These are phyloP conservation scores for Limenitis camilla DNA, from an alignment of 2,888 invertebrate genomes.

Conservation along the genomic window DNA sequence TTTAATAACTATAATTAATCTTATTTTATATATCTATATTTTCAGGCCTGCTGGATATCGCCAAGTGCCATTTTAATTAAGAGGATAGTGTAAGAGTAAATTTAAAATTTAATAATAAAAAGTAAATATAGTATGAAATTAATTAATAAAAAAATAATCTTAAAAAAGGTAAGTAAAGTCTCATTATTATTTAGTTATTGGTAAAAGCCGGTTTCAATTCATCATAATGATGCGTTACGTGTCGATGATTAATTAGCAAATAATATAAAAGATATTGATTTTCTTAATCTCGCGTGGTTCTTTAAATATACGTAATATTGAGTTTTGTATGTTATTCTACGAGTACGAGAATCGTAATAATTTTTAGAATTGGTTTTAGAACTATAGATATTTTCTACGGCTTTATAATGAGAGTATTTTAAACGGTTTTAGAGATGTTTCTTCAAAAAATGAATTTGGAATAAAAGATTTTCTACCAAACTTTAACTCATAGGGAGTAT, in stretches of 20 bases:
- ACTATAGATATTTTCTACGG: not conserved
- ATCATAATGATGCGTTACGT: conserved; percentile 21
- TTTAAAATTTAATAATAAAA: conserved; percentile 1
- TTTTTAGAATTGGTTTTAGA: no score
- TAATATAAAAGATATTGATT: conserved; percentile 19
- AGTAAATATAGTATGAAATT: no score
- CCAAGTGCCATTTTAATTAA: no score
- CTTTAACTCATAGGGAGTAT: conserved; percentile 7
- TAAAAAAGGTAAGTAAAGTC: no score
- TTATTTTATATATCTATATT: no score
- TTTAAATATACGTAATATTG: conserved; percentile 7
- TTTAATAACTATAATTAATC: no score
- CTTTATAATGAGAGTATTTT: conserved; percentile 4
- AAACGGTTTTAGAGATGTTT: conserved; percentile 1
- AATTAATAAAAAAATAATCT: no score
- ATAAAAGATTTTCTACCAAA: conserved; percentile 14
- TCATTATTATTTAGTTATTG: no score
- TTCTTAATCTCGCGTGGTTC: conserved; percentile 11
- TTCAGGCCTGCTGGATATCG: no score
- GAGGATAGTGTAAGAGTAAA: not conserved
- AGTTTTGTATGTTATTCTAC: not conserved
- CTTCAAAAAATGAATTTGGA: conserved; percentile 6
- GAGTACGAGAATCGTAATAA: no score
- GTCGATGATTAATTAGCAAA: conserved; percentile 22
- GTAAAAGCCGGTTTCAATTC: conserved; percentile 19